Evolutionary conservation across 1,140 invertebrate species (phyloP).

Genomic region (Pogonus chalceus): DNA sequence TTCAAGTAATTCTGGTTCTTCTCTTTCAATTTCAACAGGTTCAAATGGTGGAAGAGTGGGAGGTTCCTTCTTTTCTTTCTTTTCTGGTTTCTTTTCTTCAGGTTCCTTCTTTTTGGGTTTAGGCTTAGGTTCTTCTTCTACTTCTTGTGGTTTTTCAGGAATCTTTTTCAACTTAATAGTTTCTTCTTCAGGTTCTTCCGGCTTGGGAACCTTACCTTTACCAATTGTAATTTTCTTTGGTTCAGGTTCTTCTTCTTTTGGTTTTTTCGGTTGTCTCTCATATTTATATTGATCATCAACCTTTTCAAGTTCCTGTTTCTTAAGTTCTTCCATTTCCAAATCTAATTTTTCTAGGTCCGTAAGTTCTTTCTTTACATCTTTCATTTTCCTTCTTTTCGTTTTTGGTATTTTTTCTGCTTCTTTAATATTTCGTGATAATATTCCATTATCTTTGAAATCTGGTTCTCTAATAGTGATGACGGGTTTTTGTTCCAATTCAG

Average conservation of each 20-base stretch:
- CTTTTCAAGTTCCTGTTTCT: slow-evolving; percentile 35
- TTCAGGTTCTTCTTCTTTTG: slow-evolving; percentile 32
- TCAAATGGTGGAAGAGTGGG: not conserved
- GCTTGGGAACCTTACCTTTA: slow-evolving; percentile 41
- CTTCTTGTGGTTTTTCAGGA: slow-evolving; percentile 33
- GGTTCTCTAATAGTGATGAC: slow-evolving; percentile 41
- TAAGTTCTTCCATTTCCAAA: slow-evolving; percentile 37
- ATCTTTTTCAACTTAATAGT: slow-evolving; percentile 35
- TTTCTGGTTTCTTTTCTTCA: slow-evolving; percentile 24
- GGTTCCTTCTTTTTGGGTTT: slow-evolving; percentile 27
- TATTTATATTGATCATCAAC: slow-evolving; percentile 25
- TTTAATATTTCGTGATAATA: slow-evolving; percentile 56
- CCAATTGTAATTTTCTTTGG: slow-evolving; percentile 36
- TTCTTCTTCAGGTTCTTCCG: slow-evolving; percentile 36
- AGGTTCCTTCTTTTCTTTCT: slow-evolving; percentile 18
- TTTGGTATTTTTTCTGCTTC: slow-evolving; percentile 53
- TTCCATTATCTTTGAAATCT: slow-evolving; percentile 46
- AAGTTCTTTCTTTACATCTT: slow-evolving; percentile 50
- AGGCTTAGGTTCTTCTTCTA: slow-evolving; percentile 23
- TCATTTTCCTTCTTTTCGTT: slow-evolving; percentile 51
- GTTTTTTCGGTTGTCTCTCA: slow-evolving; percentile 24
- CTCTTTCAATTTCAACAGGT: slow-evolving; percentile 21
- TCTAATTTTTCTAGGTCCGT: slow-evolving; percentile 45
- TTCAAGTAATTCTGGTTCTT: slow-evolving; percentile 31
- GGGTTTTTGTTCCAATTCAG: slow-evolving; percentile 37